These are phyloP conservation scores for Peromyscus aztecus DNA, from an alignment of 2,797 vertebrate species.

Conservation along the genomic window DNA sequence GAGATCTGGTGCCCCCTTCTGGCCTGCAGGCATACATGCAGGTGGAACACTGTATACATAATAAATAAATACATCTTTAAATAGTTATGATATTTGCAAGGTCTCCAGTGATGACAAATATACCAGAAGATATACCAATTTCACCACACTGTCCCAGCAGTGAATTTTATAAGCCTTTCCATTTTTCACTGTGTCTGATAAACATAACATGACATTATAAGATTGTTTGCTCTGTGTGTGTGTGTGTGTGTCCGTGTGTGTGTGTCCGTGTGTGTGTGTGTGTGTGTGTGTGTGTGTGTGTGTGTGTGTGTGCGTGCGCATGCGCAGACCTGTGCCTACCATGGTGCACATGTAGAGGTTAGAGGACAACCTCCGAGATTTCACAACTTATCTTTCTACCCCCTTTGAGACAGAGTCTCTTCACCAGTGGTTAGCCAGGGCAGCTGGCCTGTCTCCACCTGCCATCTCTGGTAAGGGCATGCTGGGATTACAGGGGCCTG, in stretches of 20 bases:
- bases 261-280: too few relatives aligned
- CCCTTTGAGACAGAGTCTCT: background rate
- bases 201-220: background rate
- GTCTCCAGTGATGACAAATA: background rate
- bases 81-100: background rate
- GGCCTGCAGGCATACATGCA: too few relatives aligned
- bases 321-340: background rate
- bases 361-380: background rate
- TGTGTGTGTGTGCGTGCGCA: background rate
- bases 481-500: background rate
- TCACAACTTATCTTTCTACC: background rate
- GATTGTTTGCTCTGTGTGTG: background rate
- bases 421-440: background rate
- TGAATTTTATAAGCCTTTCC: background rate
- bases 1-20: too few relatives aligned
- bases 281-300: too few relatives aligned
- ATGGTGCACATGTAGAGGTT: background rate
- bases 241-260: too few relatives aligned
- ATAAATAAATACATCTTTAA: too few relatives aligned
- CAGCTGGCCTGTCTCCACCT: background rate
- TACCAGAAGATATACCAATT: fast-evolving
- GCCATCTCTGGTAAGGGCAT: background rate
- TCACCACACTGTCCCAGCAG: background rate
- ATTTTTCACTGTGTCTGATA: background rate
- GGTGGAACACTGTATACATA: too few relatives aligned